Base-by-base conservation (phyloP, 2,113 vertebrate species). In the Corythornis cristatus region DNA sequence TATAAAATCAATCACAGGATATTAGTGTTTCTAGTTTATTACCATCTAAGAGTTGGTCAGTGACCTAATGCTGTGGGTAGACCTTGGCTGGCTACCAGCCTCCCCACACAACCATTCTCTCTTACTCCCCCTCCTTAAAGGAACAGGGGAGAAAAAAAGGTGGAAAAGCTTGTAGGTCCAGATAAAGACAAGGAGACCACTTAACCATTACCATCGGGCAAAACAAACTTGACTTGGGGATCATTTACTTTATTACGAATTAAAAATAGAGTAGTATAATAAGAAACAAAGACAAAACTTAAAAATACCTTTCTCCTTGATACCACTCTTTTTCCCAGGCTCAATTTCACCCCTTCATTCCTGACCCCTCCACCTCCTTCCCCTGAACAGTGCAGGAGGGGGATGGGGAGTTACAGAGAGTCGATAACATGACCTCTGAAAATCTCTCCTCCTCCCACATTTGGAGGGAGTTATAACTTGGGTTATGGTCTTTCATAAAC, bases 101-200 rank as follows among this genome's bases (percentile, higher is more conserved):
- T 67, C 6, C 6, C 14, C 16, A 40, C 13, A 13, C 54, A 61
- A 18, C 22, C 28, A 33, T 15, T 57, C 10, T 68, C 8, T 35
- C 33, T 73, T 29, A 46, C 14, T 72, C 26, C 6, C 21, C 28
- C 19, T 61, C 6, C 15, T 61, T 60, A 83, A 61, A 37, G 20
- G 43, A 22, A 56, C 8, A 26, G 15, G 4, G 7, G 13, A 35
- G 26, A 54, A 92, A 56, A 43, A 73, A 50, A 20, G 6, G 3
- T 73, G 15, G 42, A 26, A 79, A 78, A 60, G 4, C 11, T 64
- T 1, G 0, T 46, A 6, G 13, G 14, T 37, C 2, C 2, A 23
- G 31, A 31, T 64, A 50, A 64, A 76, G 53, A 60, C 53, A 19
- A 26, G 15, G 20, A 82, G 15, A 51, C 58, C 20, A 12, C 10